phyloP scores from a whole-genome alignment of 2,797 vertebrate species.

The Halcyon smyrnensis region DNA sequence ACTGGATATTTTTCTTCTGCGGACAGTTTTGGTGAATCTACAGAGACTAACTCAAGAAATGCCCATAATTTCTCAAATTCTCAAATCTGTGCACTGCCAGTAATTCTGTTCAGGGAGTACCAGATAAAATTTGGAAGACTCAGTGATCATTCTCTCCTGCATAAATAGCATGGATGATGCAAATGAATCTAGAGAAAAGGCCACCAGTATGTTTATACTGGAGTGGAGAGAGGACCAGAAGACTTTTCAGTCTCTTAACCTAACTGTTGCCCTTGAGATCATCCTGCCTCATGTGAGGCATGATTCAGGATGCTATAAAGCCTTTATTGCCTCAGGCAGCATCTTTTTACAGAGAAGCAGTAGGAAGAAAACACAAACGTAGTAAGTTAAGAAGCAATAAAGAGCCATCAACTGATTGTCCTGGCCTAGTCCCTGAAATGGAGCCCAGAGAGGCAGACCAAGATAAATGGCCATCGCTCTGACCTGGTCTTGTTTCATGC shows the following conservation, averaged over 20 bases:
- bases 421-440: not conserved
- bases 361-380: not conserved
- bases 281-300: not conserved
- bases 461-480: not conserved
- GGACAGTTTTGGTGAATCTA: not conserved
- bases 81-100: not conserved
- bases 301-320: not conserved
- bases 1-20: not conserved
- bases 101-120: not conserved
- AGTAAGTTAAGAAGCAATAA: not conserved
- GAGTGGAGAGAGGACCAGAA: not conserved
- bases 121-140: not conserved
- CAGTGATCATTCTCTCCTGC: not conserved
- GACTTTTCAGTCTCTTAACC: not conserved
- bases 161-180: not conserved
- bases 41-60: not conserved
- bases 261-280: not conserved
- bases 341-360: not conserved
- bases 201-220: not conserved
- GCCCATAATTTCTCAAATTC: not conserved
- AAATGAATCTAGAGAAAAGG: not conserved
- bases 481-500: not conserved
- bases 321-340: not conserved
- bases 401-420: not conserved
- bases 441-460: not conserved